A percentile compares a stretch with the other conserved stretches of the same genome.
Conservation (phyloP, 23 tunicate genomes). For the Oikopleura dioica region DNA sequence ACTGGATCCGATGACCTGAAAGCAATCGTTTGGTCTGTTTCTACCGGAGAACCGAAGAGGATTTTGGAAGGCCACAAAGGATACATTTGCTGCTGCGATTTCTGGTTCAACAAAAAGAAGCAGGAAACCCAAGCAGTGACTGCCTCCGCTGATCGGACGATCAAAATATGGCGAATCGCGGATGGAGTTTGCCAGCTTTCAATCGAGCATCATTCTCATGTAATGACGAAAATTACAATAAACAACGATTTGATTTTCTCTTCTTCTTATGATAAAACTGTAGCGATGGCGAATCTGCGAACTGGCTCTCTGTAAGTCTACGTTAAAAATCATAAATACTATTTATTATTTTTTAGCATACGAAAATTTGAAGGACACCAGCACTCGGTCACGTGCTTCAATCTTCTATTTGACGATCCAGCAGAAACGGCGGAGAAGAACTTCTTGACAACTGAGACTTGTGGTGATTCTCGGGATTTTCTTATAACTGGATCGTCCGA, state of each 20-base stretch:
- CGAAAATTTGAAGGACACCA: constrained; percentile 3
- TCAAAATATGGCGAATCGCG: neutral
- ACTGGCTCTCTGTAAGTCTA: neutral
- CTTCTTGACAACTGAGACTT: neutral
- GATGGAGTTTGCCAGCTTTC: constrained; percentile 1
- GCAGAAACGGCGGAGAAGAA: neutral
- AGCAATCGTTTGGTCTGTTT: neutral
- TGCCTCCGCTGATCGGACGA: constrained; percentile 5
- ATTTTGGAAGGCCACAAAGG: constrained; percentile 9
- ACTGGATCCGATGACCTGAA: constrained; percentile 1
- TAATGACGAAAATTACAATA: neutral
- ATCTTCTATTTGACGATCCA: neutral
- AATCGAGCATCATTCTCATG: neutral
- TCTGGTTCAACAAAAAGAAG: constrained; percentile 7
- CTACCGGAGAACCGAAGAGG: too few species aligned
- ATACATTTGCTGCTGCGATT: neutral
- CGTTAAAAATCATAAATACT: neutral
- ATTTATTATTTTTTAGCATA: neutral
- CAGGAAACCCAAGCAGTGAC: neutral
- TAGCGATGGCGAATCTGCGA: neutral
- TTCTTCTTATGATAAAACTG: constrained; percentile 9
- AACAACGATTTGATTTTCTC: neutral
- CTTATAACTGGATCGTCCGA: constrained; percentile 1
- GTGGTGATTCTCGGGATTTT: neutral
- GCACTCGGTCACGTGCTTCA: constrained; percentile 3